Conservation (phyloP, 2,888 invertebrate species). For the Anticlea derivata region DNA sequence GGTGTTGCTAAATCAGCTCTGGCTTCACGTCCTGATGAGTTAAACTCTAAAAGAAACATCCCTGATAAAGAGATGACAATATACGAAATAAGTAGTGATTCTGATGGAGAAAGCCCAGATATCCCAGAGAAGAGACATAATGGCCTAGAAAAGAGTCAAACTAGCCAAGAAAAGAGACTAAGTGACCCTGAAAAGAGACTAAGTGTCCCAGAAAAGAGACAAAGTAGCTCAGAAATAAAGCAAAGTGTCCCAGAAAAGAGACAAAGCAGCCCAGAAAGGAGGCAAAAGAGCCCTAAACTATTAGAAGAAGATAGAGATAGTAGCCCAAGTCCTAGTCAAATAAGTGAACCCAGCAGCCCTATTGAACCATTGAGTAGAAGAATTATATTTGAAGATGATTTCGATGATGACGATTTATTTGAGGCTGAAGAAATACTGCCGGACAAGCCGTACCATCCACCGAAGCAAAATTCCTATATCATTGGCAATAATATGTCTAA, state of each 20-base stretch:
- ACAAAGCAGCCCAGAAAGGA: neutral
- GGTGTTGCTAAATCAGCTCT: too few species aligned
- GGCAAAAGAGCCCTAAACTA: too few species aligned
- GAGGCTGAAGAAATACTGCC: conserved; percentile 7
- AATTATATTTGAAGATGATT: conserved; percentile 22
- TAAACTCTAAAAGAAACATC: neutral
- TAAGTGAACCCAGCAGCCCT: neutral
- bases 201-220: neutral
- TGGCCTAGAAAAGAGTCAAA: neutral
- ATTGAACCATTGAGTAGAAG: neutral
- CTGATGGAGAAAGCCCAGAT: neutral
- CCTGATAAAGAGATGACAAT: too few species aligned
- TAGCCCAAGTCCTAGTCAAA: neutral
- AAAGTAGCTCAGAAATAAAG: neutral
- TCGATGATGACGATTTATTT: conserved; percentile 18
- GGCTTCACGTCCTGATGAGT: too few species aligned
- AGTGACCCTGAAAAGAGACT: neutral
- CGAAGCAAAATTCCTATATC: neutral
- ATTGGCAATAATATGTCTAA: neutral
- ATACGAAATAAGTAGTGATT: conserved; percentile 1
- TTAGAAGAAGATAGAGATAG: neutral
- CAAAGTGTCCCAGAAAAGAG: neutral
- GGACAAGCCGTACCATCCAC: neutral
- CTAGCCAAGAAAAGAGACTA: neutral
- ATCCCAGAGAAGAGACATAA: neutral